Evolutionary conservation across 2,888 invertebrate genomes (phyloP), one percentile per base, ranked within the genome.

Genomic region (Netelia melanura): DNA sequence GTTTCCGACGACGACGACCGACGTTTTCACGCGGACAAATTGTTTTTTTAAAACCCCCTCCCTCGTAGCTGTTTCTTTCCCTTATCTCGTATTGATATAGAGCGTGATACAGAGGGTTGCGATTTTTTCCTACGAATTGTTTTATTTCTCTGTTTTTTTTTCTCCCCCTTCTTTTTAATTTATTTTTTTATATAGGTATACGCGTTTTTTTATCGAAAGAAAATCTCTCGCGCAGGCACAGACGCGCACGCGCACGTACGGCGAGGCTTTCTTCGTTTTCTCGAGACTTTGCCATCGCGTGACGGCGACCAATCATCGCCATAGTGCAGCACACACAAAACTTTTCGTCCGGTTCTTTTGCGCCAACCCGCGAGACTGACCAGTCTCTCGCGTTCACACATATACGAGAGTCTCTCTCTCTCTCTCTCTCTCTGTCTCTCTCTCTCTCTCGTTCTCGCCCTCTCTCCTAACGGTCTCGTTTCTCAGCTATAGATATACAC

Each of bases 301-400:
- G 92, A 92, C 89, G 87, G 79, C 88, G 87, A 86, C 90, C 91
- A 92, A 92, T 92, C 91, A 92, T 91, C 89, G 86, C 83, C 84
- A 81, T 58, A 25, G 61, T 84, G 87, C 78, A 64, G 78, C 68
- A 23, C 64, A 21, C 64, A 70, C 84, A 52, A 85, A 84, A 89
- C 89, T 88, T 87, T 89, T 87, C 87, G 89, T 85, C 87, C 74
- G 67, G 23, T 78, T 78, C 64, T 70, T 81, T 67, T 43, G 62
- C 72, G 10, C 70, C 21, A 72, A 14, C 74, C 67, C 77, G 56
- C 44, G 38, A 71, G 23, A 54, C 64, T 52, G 43, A 67, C 58
- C 56, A 9, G 52, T 23, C 65, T 76, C 81, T 81, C 75, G 48
- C 65, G 44, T 77, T 44, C 44, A 17, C 70, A 54, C 14, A 68